Evolutionary conservation across 2,113 vertebrate species (phyloP).

Genomic region (Dasyornis broadbenti): DNA sequence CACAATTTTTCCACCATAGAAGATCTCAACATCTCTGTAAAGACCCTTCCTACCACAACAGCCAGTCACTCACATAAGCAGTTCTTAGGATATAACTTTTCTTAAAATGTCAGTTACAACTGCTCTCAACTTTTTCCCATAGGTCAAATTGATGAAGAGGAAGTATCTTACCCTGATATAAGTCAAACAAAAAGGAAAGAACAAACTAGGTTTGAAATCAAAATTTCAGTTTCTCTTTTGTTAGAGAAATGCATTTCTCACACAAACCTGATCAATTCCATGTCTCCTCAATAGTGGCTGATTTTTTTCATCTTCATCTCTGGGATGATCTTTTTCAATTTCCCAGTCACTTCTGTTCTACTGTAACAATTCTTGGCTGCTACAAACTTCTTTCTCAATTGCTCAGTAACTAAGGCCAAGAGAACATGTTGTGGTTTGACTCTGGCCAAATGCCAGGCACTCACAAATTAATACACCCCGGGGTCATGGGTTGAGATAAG

Average conservation of each 20-base stretch:
- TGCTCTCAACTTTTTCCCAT: not conserved
- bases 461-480: too few relatives aligned
- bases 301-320: not conserved
- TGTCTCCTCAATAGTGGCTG: not conserved
- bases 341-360: not conserved
- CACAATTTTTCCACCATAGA: accelerated
- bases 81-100: not conserved
- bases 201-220: not conserved
- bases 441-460: too few relatives aligned
- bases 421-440: too few relatives aligned
- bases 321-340: not conserved
- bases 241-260: not conserved
- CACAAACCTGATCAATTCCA: not conserved
- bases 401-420: not conserved
- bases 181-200: not conserved
- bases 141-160: not conserved
- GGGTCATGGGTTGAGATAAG: too few relatives aligned
- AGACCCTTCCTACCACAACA: not conserved
- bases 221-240: not conserved
- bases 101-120: not conserved
- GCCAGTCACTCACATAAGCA: not conserved
- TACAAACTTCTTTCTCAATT: not conserved
- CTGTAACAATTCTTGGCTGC: not conserved
- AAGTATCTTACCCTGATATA: not conserved
- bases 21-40: not conserved